Evolutionary conservation across 2,888 invertebrate genomes (phyloP).

Genomic region (Acanthosepion esculentum): DNA sequence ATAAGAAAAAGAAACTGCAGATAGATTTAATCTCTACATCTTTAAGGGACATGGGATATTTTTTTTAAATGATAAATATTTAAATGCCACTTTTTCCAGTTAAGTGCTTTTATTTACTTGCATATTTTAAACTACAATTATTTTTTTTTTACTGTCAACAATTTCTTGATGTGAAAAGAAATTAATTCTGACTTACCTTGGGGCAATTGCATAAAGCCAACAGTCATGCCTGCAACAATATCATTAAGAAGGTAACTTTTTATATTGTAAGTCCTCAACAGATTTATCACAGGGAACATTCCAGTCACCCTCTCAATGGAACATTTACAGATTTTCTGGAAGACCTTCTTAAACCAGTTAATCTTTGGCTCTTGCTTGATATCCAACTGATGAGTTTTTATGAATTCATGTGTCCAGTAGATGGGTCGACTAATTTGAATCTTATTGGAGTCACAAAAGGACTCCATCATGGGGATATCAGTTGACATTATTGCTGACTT

Average conservation of each 20-base stretch:
- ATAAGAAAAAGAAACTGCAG: no score
- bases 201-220: conserved; percentile 42
- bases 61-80: not conserved
- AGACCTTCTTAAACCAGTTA: not conserved
- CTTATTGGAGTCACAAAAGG: not conserved
- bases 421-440: not conserved
- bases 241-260: not conserved
- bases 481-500: no score
- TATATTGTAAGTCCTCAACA: not conserved
- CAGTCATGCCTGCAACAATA: conserved; percentile 37
- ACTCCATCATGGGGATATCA: not conserved
- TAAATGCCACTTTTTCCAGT: not conserved
- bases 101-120: not conserved
- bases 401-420: not conserved
- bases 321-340: not conserved
- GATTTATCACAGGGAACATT: not conserved
- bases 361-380: no score
- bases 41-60: no score
- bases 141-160: no score
- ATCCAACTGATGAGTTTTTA: not conserved
- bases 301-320: not conserved
- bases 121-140: no score
- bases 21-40: no score
- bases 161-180: not conserved
- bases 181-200: conserved; percentile 35